Evolutionary conservation across 2,888 invertebrate species (phyloP).

Genomic region (Thera britannica): DNA sequence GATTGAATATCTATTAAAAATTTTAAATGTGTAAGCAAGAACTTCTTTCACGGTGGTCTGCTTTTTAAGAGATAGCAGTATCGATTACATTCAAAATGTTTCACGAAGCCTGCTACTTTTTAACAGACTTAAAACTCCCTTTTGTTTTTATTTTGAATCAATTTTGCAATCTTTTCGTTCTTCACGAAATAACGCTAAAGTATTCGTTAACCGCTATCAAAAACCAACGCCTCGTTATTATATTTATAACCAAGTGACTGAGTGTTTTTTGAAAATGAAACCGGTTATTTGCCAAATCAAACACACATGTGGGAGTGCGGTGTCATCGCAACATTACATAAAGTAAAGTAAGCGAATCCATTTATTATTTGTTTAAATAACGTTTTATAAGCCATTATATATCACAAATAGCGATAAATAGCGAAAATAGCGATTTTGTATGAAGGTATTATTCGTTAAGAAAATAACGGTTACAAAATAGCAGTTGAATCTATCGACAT

Average conservation of each 20-base stretch:
- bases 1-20: too few species aligned
- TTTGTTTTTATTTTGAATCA: too few species aligned
- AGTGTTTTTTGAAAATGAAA: constrained; percentile 70
- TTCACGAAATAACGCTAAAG: not conserved
- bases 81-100: too few species aligned
- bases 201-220: not conserved
- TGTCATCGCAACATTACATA: constrained; percentile 53
- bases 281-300: constrained; percentile 40
- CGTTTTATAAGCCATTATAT: constrained; percentile 39
- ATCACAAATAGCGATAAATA: constrained; percentile 9
- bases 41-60: too few species aligned
- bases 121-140: too few species aligned
- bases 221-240: not conserved
- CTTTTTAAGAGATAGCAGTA: too few species aligned
- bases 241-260: not conserved
- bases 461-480: not conserved
- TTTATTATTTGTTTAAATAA: constrained; percentile 48
- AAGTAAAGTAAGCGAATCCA: constrained; percentile 63
- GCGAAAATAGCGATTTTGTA: constrained; percentile 23
- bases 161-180: not conserved
- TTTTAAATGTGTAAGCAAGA: too few species aligned
- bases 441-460: not conserved
- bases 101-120: too few species aligned
- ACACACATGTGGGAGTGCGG: constrained; percentile 35
- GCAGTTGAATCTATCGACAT: not conserved